Base-by-base conservation (phyloP, 2,888 invertebrate species). In the Dichetophora obliterata region DNA sequence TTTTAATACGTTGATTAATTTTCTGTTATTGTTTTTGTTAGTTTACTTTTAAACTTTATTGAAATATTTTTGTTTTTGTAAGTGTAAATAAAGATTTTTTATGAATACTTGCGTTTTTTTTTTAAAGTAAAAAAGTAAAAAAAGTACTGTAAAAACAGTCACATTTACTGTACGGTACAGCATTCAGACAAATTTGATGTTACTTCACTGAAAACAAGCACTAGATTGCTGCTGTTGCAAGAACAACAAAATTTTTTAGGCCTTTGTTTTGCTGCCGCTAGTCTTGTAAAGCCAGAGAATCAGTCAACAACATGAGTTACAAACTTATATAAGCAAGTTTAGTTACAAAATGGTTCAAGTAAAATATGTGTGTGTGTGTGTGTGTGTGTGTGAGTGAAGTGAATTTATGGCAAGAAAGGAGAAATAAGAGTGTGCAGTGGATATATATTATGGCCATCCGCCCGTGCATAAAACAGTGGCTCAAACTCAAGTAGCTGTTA, bases 221-320 rank as follows among this genome's bases (percentile, higher is more conserved):
- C 54, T 22, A 61, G 24, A 61, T 9, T 61, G 27, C 19, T 16
- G 24, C 27, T 61, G 5, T 6, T n/a, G 2, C 66, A 68, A 68
- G 50, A 50, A 48, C 24, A 50, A 50, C 22, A 27, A 68, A 34
- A 11, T 43, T 43, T 43, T 43, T 43, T 8, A 5, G 8, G 6
- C 5, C 43, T 43, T 11, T 37, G 2, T 43, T 4, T 43, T 43
- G 34, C 37, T 34, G 34, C 54, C 6, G 54, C 19, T 22, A 22
- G 63, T 31, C 50, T 68, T 68, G 22, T 48, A 68, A 50, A 50
- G 50, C 48, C 50, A 24, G 22, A 68, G 50, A 68, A 68, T 50
- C 48, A 48, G 50, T 68, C 50, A 16, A 24, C 16, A 37, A 19
- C 66, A 8, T 34, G 66, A 66, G 43, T 8, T 11, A 31, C n/a